These are phyloP conservation scores for Heterotis niloticus DNA, from an alignment of 2,113 vertebrate species.

Conservation along the genomic window DNA sequence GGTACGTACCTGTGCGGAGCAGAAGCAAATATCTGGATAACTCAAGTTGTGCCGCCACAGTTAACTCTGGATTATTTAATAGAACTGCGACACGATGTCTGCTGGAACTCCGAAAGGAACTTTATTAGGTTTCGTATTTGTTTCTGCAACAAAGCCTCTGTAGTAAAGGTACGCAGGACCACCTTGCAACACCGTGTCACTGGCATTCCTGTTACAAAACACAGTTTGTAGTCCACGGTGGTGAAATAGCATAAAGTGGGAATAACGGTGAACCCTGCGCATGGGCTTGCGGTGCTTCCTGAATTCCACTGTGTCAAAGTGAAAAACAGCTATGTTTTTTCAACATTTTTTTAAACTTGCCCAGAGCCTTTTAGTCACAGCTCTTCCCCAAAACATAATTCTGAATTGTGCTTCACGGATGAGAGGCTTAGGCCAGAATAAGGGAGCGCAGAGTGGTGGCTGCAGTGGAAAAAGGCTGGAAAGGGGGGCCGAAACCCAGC, in stretches of 20 bases:
- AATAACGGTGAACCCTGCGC: too few relatives aligned
- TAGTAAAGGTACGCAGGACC: too few relatives aligned
- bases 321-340: neutral
- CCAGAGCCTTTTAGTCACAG: slow-evolving; percentile 4
- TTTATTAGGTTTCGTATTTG: too few relatives aligned
- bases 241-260: too few relatives aligned
- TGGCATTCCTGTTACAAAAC: too few relatives aligned
- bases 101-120: too few relatives aligned
- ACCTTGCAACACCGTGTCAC: too few relatives aligned
- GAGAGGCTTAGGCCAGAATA: slow-evolving; percentile 18
- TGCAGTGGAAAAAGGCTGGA: neutral
- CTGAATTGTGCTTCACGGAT: slow-evolving; percentile 21
- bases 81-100: too few relatives aligned
- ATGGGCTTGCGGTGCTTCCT: too few relatives aligned
- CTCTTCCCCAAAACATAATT: slow-evolving; percentile 13
- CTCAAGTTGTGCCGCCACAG: neutral
- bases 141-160: too few relatives aligned
- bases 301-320: too few relatives aligned
- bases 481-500: slow-evolving; percentile 21
- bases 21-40: neutral
- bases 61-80: neutral
- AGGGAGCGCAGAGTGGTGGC: neutral
- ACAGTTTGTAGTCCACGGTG: too few relatives aligned
- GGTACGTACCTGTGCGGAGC: neutral
- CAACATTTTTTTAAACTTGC: neutral